Conservation (phyloP, 2,888 invertebrate species). For the Geophilus truncorum region DNA sequence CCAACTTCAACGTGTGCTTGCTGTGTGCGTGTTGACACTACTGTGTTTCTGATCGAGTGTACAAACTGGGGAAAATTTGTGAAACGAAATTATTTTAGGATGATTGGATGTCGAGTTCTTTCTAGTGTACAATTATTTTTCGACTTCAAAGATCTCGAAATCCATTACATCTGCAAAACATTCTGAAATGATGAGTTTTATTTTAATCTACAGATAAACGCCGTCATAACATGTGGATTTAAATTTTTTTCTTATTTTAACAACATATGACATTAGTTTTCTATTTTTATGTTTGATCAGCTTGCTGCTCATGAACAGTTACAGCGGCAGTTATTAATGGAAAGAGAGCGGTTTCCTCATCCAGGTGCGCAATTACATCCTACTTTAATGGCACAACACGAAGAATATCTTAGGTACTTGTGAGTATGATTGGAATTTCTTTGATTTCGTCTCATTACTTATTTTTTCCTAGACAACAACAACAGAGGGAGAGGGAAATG, state of each 20-base stretch:
- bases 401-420: slow-evolving; percentile 43
- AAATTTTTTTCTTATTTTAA: background rate
- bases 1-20: background rate
- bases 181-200: background rate
- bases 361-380: slow-evolving; percentile 51
- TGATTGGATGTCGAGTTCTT: background rate
- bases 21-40: background rate
- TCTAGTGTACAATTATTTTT: background rate
- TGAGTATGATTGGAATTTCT: background rate
- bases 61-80: no score
- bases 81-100: background rate
- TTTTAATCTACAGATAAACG: no score
- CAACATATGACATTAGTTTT: background rate
- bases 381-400: slow-evolving; percentile 61
- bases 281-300: background rate
- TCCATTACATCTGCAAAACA: background rate
- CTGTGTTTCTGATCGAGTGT: no score
- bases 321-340: slow-evolving; percentile 75
- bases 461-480: slow-evolving; percentile 56
- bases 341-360: slow-evolving; percentile 64
- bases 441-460: background rate
- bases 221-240: no score
- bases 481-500: slow-evolving; percentile 74
- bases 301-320: slow-evolving; percentile 70
- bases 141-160: background rate